phyloP scores from a whole-genome alignment of 2,888 invertebrate genomes.

The Synergus gifuensis region DNA sequence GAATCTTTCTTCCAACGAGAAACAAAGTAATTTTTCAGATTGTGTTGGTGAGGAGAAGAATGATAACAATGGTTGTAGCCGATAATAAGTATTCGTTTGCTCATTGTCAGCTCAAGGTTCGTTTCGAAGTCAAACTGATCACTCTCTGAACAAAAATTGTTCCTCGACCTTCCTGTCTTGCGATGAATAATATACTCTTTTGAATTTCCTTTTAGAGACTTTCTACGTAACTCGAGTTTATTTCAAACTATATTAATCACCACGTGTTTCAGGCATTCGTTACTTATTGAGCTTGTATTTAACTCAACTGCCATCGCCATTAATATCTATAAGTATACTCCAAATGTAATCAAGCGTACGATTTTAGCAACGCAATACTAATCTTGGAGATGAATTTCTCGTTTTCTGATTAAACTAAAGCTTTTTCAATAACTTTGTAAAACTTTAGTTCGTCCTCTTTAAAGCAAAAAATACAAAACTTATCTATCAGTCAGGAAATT shows the following conservation, averaged over 20 bases:
- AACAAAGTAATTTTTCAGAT: background rate
- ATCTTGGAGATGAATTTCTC: too few species aligned
- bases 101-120: constrained; percentile 35
- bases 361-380: too few species aligned
- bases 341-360: too few species aligned
- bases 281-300: background rate
- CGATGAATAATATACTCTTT: constrained; percentile 4
- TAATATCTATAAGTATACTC: background rate
- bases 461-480: constrained; percentile 52
- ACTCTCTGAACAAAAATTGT: constrained; percentile 32
- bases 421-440: too few species aligned
- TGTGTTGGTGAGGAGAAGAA: constrained; percentile 3
- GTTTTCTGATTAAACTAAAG: too few species aligned
- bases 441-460: constrained; percentile 38
- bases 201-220: background rate
- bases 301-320: too few species aligned
- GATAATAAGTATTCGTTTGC: constrained; percentile 18
- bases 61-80: constrained; percentile 30
- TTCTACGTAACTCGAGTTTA: background rate
- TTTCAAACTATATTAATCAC: background rate
- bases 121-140: constrained; percentile 31
- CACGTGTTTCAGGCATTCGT: background rate
- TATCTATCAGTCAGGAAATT: constrained; percentile 58
- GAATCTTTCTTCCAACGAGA: background rate
- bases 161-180: constrained; percentile 1